phyloP scores from a whole-genome alignment of 2,797 vertebrate species.

The Labeo calbasu region DNA sequence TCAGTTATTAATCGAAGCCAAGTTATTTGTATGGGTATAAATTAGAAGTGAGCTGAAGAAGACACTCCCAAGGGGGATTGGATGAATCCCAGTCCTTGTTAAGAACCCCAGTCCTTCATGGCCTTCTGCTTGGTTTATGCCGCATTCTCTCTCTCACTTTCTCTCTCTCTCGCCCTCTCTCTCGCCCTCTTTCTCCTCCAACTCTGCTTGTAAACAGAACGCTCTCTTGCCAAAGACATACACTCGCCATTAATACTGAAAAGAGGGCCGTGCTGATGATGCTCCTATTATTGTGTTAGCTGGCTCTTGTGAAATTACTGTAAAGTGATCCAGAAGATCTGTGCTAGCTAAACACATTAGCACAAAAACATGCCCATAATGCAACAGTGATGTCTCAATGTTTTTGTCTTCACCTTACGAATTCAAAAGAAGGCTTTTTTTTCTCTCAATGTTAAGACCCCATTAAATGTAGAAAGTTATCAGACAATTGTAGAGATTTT shows the following conservation, averaged over 20 bases:
- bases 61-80: slow-evolving; percentile 67
- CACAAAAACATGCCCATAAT: slow-evolving; percentile 28
- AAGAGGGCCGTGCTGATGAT: slow-evolving; percentile 43
- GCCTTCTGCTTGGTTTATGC: slow-evolving; percentile 54
- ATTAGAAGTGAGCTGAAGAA: slow-evolving; percentile 71
- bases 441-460: not conserved
- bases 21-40: slow-evolving; percentile 76
- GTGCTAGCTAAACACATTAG: slow-evolving; percentile 54
- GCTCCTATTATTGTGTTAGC: slow-evolving; percentile 53
- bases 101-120: slow-evolving; percentile 58
- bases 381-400: not conserved
- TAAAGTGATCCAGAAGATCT: slow-evolving; percentile 52
- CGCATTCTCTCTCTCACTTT: slow-evolving; percentile 38
- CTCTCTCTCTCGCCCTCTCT: slow-evolving; percentile 16
- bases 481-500: not conserved
- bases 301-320: slow-evolving; percentile 55
- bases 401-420: not conserved
- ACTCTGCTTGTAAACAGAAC: slow-evolving; percentile 53
- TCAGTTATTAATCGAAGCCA: slow-evolving; percentile 70
- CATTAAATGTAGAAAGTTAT: not conserved
- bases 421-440: not conserved
- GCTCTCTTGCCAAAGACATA: slow-evolving; percentile 46
- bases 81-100: slow-evolving; percentile 66
- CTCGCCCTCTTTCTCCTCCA: slow-evolving; percentile 29
- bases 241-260: slow-evolving; percentile 53